Percentiles rank a stretch among this genome's conserved stretches.
phyloP scores from a whole-genome alignment of 2,797 vertebrate genomes.

The Gallinago stenura region DNA sequence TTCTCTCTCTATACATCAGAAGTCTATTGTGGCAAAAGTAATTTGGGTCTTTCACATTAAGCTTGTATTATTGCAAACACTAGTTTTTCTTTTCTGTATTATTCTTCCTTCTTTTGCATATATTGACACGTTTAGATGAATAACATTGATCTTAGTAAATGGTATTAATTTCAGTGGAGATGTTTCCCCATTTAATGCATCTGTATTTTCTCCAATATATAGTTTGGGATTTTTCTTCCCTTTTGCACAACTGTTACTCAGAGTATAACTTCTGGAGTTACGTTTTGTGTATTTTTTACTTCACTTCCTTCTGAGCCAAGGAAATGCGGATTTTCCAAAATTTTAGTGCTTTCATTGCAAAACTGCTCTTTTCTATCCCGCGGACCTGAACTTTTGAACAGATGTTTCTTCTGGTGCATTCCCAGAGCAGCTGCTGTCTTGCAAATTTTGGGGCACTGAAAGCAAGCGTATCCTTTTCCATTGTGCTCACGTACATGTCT shows the following conservation, averaged over 20 bases:
- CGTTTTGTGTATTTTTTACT: slow-evolving; percentile 67
- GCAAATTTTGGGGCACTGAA: slow-evolving; percentile 87
- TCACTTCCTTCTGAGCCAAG: slow-evolving; percentile 67
- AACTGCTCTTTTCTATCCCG: slow-evolving; percentile 73
- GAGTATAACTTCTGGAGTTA: slow-evolving; percentile 62
- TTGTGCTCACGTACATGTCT: slow-evolving; percentile 86
- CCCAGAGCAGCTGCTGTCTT: slow-evolving; percentile 86
- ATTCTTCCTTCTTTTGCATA: slow-evolving; percentile 64
- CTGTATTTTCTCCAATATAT: slow-evolving; percentile 14
- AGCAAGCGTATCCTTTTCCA: slow-evolving; percentile 85
- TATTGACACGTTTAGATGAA: slow-evolving; percentile 48
- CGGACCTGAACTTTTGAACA: slow-evolving; percentile 80
- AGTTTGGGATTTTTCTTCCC: not conserved
- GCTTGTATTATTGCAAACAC: slow-evolving; percentile 64
- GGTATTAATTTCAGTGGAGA: not conserved
- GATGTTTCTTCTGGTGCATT: slow-evolving; percentile 88
- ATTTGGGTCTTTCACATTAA: slow-evolving; percentile 65
- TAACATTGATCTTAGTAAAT: slow-evolving; percentile 51
- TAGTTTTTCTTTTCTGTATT: slow-evolving; percentile 47
- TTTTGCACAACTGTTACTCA: slow-evolving; percentile 56
- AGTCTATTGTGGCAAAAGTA: slow-evolving; percentile 60
- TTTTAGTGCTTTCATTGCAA: slow-evolving; percentile 60
- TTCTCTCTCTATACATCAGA: not conserved
- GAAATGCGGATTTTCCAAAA: slow-evolving; percentile 64
- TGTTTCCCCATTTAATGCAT: slow-evolving; percentile 20